These are phyloP conservation scores for Drosophila cardini DNA, from an alignment of 1,140 invertebrate genomes.

Conservation along the genomic window DNA sequence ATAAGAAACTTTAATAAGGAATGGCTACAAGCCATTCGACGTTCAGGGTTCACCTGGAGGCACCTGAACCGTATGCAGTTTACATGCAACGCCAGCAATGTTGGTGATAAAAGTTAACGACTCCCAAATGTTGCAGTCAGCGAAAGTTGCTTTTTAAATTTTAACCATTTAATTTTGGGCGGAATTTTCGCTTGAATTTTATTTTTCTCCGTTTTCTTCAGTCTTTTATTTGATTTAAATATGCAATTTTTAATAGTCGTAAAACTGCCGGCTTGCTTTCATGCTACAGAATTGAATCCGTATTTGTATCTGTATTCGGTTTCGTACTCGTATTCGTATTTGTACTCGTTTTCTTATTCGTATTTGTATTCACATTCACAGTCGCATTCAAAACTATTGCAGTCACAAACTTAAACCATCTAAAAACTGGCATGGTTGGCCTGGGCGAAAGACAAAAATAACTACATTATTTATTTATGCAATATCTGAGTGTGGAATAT, in stretches of 20 bases:
- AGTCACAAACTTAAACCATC: conserved; percentile 39
- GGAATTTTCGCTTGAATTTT: neutral
- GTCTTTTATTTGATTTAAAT: conserved; percentile 75
- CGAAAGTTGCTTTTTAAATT: conserved; percentile 71
- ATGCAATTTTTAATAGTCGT: conserved; percentile 66
- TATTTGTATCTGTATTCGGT: conserved; percentile 30
- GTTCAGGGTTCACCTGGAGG: conserved; percentile 44
- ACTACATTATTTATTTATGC: conserved; percentile 75
- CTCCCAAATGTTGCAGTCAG: conserved; percentile 57
- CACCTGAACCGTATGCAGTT: conserved; percentile 46
- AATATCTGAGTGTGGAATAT: conserved; percentile 54
- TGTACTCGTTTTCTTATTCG: conserved; percentile 40
- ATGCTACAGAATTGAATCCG: conserved; percentile 60
- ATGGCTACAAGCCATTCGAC: no score
- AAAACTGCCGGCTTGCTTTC: conserved; percentile 28
- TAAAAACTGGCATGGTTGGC: conserved; percentile 21
- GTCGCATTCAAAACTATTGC: conserved; percentile 58
- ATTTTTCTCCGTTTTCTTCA: neutral
- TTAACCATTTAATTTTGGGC: conserved; percentile 73
- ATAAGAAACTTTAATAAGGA: conserved; percentile 64
- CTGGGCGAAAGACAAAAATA: conserved; percentile 73
- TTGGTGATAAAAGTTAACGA: conserved; percentile 73
- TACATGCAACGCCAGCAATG: conserved; percentile 36
- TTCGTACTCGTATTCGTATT: conserved; percentile 41
- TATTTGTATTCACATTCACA: conserved; percentile 32